These are phyloP conservation scores for Palythoa grandis DNA, from an alignment of 92 coral and sea anemone species.

Conservation along the genomic window DNA sequence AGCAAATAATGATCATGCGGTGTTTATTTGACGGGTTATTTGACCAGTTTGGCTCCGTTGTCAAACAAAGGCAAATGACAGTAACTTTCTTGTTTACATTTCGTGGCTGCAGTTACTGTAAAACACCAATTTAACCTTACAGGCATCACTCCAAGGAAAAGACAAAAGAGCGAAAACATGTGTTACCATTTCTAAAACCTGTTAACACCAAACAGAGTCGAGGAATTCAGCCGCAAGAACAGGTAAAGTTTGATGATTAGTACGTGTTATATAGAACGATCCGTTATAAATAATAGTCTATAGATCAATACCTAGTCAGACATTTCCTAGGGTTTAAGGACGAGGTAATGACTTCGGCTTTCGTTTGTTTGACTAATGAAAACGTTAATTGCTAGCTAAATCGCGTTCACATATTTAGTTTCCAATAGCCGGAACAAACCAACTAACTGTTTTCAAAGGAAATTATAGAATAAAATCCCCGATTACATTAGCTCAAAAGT, in stretches of 20 bases:
- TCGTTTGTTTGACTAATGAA: no score
- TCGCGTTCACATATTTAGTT: no score
- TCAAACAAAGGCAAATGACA: not conserved
- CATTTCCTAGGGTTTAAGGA: no score
- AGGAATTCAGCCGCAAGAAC: conserved; percentile 20
- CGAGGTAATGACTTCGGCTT: no score
- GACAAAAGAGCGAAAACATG: conserved; percentile 71
- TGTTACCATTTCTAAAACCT: conserved; percentile 77
- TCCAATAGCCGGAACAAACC: no score
- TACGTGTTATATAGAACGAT: no score
- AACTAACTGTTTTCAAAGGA: no score
- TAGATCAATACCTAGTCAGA: no score
- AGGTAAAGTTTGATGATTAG: conserved; percentile 6
- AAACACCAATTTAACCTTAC: not conserved
- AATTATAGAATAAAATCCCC: no score
- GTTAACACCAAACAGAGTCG: conserved; percentile 69
- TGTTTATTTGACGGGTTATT: not conserved
- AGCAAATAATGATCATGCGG: conserved; percentile 16
- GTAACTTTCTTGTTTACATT: conserved; percentile 2
- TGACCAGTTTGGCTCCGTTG: not conserved
- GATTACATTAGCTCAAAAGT: no score
- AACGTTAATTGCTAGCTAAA: no score
- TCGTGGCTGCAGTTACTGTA: not conserved
- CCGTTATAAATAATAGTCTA: no score
- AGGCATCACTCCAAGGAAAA: conserved; percentile 57